Conservation (phyloP, 1,140 invertebrate genomes). For the Batillaria attramentaria region DNA sequence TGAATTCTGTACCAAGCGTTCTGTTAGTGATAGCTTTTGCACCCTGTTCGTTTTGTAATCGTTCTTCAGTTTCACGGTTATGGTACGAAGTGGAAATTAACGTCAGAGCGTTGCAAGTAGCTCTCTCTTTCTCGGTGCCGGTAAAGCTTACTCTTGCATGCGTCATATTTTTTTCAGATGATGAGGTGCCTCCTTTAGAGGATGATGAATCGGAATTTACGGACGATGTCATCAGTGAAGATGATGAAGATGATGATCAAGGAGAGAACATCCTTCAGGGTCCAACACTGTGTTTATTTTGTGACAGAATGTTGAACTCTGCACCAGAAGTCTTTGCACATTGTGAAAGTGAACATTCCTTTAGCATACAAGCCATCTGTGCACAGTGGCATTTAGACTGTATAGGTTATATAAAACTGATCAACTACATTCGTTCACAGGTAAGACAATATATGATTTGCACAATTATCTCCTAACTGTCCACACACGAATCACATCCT, state of each 20-base stretch:
- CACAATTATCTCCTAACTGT: not conserved
- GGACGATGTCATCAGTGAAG: no score
- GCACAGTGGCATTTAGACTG: constrained; percentile 83
- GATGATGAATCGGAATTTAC: no score
- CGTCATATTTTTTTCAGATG: no score
- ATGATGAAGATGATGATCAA: constrained; percentile 73
- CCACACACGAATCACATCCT: not conserved
- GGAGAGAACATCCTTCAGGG: constrained; percentile 63
- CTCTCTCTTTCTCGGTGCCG: no score
- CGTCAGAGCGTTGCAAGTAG: no score
- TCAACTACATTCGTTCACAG: constrained; percentile 86
- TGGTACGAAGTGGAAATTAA: no score
- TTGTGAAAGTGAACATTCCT: constrained; percentile 76
- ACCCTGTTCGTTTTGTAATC: no score
- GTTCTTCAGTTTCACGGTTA: no score
- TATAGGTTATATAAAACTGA: constrained; percentile 89
- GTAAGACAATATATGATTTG: constrained; percentile 48
- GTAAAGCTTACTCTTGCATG: no score
- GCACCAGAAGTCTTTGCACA: constrained; percentile 73
- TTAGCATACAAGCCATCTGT: constrained; percentile 81
- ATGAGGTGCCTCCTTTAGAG: no score
- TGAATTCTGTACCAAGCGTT: no score
- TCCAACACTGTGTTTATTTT: constrained; percentile 75
- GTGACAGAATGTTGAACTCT: constrained; percentile 69
- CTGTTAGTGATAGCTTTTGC: no score